A percentile compares a stretch with the other conserved stretches of the same genome.
These are phyloP conservation scores for Podarcis siculus DNA, from an alignment of 2,797 vertebrate species.

Conservation along the genomic window DNA sequence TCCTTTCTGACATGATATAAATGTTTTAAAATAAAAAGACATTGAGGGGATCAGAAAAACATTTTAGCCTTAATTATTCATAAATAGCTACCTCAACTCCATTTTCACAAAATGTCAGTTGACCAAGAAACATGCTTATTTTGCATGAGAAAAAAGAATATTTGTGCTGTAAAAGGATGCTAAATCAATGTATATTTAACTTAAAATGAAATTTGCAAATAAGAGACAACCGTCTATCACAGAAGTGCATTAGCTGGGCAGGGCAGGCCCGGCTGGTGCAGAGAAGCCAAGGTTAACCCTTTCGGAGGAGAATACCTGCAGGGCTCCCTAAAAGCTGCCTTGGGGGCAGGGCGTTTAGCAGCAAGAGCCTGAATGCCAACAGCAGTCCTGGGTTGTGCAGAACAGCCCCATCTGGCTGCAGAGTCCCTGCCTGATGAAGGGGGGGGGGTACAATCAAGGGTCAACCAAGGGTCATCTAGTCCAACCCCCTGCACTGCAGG, in stretches of 20 bases:
- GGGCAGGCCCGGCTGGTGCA: conserved; percentile 36
- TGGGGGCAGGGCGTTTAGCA: conserved; percentile 26
- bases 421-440: too few species aligned
- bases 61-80: conserved; percentile 92
- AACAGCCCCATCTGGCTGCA: too few species aligned
- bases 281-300: conserved; percentile 71
- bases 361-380: conserved; percentile 30
- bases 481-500: too few species aligned
- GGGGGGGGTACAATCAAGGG: too few species aligned
- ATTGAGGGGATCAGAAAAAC: conserved; percentile 85
- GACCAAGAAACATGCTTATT: conserved; percentile 84
- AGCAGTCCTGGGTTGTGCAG: conserved; percentile 12
- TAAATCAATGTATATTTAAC: conserved; percentile 75
- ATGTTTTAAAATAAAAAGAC: conserved; percentile 86
- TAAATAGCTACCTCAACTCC: conserved; percentile 82
- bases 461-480: too few species aligned
- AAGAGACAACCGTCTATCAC: conserved; percentile 65
- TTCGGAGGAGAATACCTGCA: neutral
- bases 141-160: conserved; percentile 71
- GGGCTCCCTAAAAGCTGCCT: conserved; percentile 47
- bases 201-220: conserved; percentile 73
- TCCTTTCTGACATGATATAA: conserved; percentile 85
- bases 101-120: conserved; percentile 83
- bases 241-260: conserved; percentile 65
- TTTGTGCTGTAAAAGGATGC: conserved; percentile 59